Evolutionary conservation across 2,113 vertebrate species (phyloP).

Genomic region (Hiodon tergisus): DNA sequence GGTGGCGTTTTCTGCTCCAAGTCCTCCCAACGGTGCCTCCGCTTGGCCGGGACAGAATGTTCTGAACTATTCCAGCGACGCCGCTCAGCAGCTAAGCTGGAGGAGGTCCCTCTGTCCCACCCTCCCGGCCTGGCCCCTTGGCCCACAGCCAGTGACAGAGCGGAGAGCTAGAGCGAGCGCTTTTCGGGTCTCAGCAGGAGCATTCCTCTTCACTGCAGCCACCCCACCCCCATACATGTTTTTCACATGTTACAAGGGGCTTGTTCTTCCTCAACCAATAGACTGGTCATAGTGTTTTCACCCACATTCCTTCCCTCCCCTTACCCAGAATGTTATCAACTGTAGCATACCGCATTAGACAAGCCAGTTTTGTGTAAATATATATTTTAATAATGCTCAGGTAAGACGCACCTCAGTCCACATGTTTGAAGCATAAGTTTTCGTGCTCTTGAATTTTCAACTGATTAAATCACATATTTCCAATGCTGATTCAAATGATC

Average conservation of each 20-base stretch:
- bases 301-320: not conserved
- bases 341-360: too few species aligned
- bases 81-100: constrained; percentile 32
- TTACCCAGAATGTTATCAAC: not conserved
- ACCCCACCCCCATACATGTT: not conserved
- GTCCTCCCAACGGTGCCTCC: not conserved
- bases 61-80: constrained; percentile 51
- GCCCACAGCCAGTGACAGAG: constrained; percentile 16
- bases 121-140: constrained; percentile 17
- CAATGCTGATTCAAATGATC: too few species aligned
- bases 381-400: too few species aligned
- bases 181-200: not conserved
- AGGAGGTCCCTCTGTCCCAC: constrained; percentile 32
- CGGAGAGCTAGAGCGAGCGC: not conserved
- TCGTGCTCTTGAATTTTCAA: too few species aligned
- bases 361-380: too few species aligned
- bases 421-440: too few species aligned
- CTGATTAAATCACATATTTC: too few species aligned
- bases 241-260: not conserved
- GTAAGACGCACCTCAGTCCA: too few species aligned
- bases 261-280: not conserved
- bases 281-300: not conserved
- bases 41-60: constrained; percentile 52
- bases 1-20: not conserved
- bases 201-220: not conserved